Evolutionary conservation across 2,797 vertebrate species (phyloP).

Genomic region (Notoglanidium macrostoma): DNA sequence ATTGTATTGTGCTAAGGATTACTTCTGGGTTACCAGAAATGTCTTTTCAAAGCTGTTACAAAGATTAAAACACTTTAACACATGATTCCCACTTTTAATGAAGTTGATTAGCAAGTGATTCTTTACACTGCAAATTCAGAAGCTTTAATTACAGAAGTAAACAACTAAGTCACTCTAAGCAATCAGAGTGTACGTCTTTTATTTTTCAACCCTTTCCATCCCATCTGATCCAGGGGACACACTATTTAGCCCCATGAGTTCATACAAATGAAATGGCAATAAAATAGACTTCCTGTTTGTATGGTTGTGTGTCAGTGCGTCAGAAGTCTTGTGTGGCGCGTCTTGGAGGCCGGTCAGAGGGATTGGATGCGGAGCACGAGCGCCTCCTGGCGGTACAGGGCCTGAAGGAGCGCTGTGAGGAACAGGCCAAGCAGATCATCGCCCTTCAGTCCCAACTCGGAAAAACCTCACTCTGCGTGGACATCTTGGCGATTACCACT

Average conservation of each 20-base stretch:
- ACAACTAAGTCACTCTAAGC: not conserved
- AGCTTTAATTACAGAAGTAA: not conserved
- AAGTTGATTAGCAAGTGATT: not conserved
- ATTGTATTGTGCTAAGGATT: not conserved
- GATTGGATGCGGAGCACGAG: constrained; percentile 67
- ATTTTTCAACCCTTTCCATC: not conserved
- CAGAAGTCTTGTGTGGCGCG: constrained; percentile 67
- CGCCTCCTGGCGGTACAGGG: constrained; percentile 73
- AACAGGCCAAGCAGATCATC: constrained; percentile 81
- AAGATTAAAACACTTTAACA: not conserved
- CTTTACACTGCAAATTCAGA: not conserved
- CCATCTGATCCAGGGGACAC: not conserved
- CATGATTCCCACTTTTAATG: not conserved
- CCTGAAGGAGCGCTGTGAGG: constrained; percentile 83
- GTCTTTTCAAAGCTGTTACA: not conserved
- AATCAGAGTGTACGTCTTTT: not conserved
- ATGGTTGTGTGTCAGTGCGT: constrained; percentile 68
- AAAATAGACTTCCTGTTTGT: not conserved
- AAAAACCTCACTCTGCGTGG: constrained; percentile 79
- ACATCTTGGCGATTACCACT: constrained; percentile 86
- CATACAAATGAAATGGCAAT: not conserved
- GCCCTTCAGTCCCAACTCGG: constrained; percentile 78
- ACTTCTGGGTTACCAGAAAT: not conserved
- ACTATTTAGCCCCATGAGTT: not conserved
- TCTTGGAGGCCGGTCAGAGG: constrained; percentile 44